These are phyloP conservation scores for Agrotis ipsilon DNA, from an alignment of 2,888 invertebrate species.

Conservation along the genomic window DNA sequence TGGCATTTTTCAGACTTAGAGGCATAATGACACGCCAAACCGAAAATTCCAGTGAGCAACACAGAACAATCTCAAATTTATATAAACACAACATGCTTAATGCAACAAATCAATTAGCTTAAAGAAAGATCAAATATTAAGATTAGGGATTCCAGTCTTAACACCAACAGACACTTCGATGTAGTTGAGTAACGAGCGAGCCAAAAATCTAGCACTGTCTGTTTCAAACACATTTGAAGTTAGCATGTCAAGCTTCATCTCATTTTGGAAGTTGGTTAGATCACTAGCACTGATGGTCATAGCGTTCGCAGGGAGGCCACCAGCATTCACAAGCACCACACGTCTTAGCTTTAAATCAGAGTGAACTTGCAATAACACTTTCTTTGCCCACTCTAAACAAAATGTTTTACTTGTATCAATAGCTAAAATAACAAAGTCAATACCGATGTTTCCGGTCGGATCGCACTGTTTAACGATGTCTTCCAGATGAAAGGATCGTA, in stretches of 20 bases:
- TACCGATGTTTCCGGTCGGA: constrained; percentile 81
- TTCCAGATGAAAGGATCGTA: constrained; percentile 80
- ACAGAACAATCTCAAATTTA: no score
- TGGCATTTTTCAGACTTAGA: no score
- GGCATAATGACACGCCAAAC: no score
- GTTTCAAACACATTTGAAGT: constrained; percentile 80
- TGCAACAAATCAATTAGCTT: no score
- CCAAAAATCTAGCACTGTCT: constrained; percentile 78
- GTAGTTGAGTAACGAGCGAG: constrained; percentile 81
- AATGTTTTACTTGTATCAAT: constrained; percentile 83
- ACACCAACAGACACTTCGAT: constrained; percentile 84
- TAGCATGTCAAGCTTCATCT: constrained; percentile 81
- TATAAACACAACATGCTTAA: no score
- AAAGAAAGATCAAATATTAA: constrained; percentile 76
- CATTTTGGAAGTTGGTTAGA: constrained; percentile 78
- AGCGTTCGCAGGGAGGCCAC: constrained; percentile 80
- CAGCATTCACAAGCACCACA: constrained; percentile 84
- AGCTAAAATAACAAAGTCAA: constrained; percentile 85
- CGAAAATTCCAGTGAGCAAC: no score
- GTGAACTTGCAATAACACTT: constrained; percentile 81
- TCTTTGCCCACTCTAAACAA: constrained; percentile 85
- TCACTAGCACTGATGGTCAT: constrained; percentile 84
- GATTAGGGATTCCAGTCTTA: constrained; percentile 86
- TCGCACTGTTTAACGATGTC: constrained; percentile 78
- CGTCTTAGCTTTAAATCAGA: constrained; percentile 83